phyloP scores from a whole-genome alignment of 2,888 invertebrate genomes.

The Nysson spinosus region DNA sequence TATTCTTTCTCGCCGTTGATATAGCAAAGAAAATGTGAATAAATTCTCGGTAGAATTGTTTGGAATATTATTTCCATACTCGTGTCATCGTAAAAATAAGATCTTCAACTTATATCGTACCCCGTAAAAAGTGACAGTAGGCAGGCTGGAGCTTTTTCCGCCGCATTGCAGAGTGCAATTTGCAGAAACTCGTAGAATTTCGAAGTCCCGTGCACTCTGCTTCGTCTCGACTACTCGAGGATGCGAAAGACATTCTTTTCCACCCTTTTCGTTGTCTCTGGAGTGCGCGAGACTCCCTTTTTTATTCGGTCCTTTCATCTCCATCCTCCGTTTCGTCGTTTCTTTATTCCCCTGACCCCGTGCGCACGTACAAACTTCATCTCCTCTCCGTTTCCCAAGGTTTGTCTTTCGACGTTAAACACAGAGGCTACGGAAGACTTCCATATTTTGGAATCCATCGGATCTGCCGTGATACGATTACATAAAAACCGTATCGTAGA shows the following conservation, averaged over 20 bases:
- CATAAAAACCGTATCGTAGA: too few relatives aligned
- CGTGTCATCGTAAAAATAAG: too few relatives aligned
- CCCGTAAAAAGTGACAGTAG: background rate
- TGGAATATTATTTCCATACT: too few relatives aligned
- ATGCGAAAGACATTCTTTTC: conserved; percentile 31
- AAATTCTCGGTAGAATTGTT: conserved; percentile 6
- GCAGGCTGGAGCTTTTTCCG: conserved; percentile 9
- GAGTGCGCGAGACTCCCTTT: conserved; percentile 13
- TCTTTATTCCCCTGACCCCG: conserved; percentile 19
- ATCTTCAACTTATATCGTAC: too few relatives aligned
- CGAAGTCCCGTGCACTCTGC: conserved; percentile 11
- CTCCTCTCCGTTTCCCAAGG: conserved; percentile 10
- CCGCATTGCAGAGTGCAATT: conserved; percentile 31
- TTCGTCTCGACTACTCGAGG: conserved; percentile 7
- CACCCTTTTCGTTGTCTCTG: conserved; percentile 14
- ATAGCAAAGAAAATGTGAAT: too few relatives aligned
- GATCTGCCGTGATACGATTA: too few relatives aligned
- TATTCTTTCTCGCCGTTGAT: too few relatives aligned
- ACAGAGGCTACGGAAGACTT: background rate
- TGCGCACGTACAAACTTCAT: conserved; percentile 18
- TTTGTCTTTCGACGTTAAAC: background rate
- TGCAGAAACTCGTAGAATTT: conserved; percentile 38
- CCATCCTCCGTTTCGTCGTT: conserved; percentile 13
- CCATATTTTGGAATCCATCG: too few relatives aligned
- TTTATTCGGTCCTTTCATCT: conserved; percentile 22